phyloP scores from a whole-genome alignment of 2,797 vertebrate species.

The Gastrophryne carolinensis region DNA sequence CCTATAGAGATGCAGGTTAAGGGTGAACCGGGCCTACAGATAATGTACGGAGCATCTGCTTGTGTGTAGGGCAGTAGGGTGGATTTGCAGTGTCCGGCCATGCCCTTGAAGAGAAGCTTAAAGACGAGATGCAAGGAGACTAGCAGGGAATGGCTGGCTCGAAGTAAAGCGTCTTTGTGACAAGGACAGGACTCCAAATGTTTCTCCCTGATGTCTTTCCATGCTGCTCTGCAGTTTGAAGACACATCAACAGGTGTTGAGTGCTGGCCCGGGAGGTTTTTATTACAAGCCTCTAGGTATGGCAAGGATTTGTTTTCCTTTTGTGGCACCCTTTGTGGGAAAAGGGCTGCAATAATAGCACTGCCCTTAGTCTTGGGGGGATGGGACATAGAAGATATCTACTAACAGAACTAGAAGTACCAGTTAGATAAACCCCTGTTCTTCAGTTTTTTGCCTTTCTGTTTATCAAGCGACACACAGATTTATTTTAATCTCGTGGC shows the following conservation, averaged over 20 bases:
- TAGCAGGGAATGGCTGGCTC: neutral
- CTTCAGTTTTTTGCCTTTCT: neutral
- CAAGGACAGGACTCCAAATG: neutral
- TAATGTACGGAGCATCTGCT: neutral
- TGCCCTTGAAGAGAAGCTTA: constrained; percentile 50
- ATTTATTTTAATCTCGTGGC: too few species aligned
- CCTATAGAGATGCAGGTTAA: neutral
- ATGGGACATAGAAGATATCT: constrained; percentile 2
- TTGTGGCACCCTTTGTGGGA: constrained; percentile 7
- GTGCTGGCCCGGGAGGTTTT: constrained; percentile 14
- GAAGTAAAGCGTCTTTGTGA: neutral
- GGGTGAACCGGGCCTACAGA: neutral
- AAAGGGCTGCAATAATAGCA: constrained; percentile 9
- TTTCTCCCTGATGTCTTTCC: constrained; percentile 41
- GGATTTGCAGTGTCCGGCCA: constrained; percentile 53
- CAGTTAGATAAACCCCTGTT: neutral
- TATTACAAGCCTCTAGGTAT: constrained; percentile 47
- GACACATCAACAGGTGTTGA: constrained; percentile 33
- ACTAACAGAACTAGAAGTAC: constrained; percentile 8
- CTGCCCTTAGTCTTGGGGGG: constrained; percentile 18
- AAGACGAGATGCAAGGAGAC: constrained; percentile 27
- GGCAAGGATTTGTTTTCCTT: constrained; percentile 5
- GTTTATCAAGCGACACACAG: too few species aligned
- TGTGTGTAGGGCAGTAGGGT: neutral
- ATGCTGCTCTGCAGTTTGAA: constrained; percentile 1